These are phyloP conservation scores for Augochlora pura DNA, from an alignment of 1,140 invertebrate genomes.

Conservation along the genomic window DNA sequence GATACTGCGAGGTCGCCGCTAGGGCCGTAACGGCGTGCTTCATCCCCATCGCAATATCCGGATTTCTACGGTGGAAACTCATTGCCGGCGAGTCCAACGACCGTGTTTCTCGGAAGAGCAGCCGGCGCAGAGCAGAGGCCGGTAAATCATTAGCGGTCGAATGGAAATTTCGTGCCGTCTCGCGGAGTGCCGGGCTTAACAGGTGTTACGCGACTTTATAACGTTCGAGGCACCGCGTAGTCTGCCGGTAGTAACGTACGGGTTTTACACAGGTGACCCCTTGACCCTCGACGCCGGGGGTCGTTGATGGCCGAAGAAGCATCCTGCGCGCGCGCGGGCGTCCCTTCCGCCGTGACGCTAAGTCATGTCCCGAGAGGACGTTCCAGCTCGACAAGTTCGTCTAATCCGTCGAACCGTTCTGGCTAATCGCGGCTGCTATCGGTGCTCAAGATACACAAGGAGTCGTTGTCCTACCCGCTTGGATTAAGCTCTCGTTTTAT, in stretches of 20 bases:
- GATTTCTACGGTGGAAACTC: constrained; percentile 14
- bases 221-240: constrained; percentile 37
- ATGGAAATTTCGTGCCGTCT: constrained; percentile 56
- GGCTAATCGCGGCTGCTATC: constrained; percentile 4
- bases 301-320: constrained; percentile 28
- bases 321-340: neutral
- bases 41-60: neutral
- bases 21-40: neutral
- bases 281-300: constrained; percentile 50
- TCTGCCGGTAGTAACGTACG: constrained; percentile 58
- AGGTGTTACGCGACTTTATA: constrained; percentile 65
- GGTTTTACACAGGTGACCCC: constrained; percentile 57
- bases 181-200: constrained; percentile 46
- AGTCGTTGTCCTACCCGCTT: neutral
- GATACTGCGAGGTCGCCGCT: no score
- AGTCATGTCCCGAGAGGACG: neutral
- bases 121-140: constrained; percentile 10
- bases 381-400: neutral
- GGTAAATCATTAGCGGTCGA: constrained; percentile 62
- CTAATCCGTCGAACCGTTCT: neutral
- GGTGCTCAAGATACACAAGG: neutral
- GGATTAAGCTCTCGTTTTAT: neutral
- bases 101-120: constrained; percentile 32
- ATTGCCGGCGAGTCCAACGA: constrained; percentile 6
- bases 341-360: neutral